Evolutionary conservation across 1,140 invertebrate genomes (phyloP).

Genomic region (Drosophila takahashii): DNA sequence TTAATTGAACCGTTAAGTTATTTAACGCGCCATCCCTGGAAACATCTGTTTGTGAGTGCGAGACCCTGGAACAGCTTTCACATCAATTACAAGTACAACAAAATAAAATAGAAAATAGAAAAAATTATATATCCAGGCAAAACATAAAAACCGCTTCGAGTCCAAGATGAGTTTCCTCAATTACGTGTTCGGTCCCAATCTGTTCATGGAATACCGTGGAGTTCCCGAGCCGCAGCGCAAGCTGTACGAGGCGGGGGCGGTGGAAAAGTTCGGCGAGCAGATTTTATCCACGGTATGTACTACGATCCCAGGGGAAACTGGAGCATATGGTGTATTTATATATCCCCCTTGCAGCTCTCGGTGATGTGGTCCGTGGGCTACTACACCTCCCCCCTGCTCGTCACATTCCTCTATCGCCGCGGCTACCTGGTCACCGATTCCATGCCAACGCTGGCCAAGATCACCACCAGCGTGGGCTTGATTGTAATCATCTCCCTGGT

Average conservation of each 20-base stretch:
- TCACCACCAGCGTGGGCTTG: conserved; percentile 87
- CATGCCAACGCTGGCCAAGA: conserved; percentile 86
- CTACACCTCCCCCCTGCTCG: conserved; percentile 91
- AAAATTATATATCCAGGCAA: conserved; percentile 49
- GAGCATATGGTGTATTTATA: conserved; percentile 23
- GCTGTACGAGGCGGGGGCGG: conserved; percentile 87
- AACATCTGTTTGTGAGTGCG: conserved; percentile 29
- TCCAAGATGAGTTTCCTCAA: conserved; percentile 78
- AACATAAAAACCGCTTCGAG: conserved; percentile 8
- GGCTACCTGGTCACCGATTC: conserved; percentile 89
- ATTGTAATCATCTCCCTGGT: conserved; percentile 88
- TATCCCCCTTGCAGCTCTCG: conserved; percentile 84
- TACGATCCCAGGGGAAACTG: neutral
- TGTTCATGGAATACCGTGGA: conserved; percentile 88
- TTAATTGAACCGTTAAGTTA: neutral
- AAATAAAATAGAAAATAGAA: conserved; percentile 44
- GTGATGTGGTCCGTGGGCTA: conserved; percentile 90
- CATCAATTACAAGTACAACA: conserved; percentile 27
- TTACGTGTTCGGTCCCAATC: conserved; percentile 88
- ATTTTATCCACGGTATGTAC: conserved; percentile 88
- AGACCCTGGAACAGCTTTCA: conserved; percentile 45
- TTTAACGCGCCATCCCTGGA: conserved; percentile 16
- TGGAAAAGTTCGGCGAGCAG: conserved; percentile 91
- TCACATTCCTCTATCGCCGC: conserved; percentile 89
- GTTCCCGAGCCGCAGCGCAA: conserved; percentile 85